Evolutionary conservation across 2,888 invertebrate species (phyloP).

Genomic region (Drosophila mercatorum): DNA sequence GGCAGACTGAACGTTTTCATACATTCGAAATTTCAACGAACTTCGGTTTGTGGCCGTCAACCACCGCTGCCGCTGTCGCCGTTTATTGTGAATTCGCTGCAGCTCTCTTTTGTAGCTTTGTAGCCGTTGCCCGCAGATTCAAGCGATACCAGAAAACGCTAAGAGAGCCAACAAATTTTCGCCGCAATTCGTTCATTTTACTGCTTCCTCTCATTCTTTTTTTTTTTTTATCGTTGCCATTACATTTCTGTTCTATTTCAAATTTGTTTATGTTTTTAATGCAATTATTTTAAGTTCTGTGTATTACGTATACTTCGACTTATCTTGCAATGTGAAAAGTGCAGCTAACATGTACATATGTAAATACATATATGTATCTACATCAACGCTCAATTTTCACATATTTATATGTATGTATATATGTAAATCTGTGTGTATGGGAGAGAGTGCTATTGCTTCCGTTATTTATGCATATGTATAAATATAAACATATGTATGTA

Average conservation of each 20-base stretch:
- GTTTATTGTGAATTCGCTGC: slow-evolving; percentile 51
- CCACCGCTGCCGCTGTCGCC: slow-evolving; percentile 53
- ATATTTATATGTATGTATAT: background rate
- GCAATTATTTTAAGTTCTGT: slow-evolving; percentile 19
- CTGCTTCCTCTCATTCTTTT: background rate
- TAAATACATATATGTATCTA: background rate
- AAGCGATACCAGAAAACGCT: slow-evolving; percentile 1
- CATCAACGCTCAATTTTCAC: slow-evolving; percentile 17
- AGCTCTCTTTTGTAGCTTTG: slow-evolving; percentile 58
- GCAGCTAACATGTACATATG: background rate
- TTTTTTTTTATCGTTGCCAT: no score
- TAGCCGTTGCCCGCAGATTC: slow-evolving; percentile 30
- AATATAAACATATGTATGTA: background rate
- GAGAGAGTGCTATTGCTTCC: slow-evolving; percentile 24
- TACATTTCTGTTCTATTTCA: no score
- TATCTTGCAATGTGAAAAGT: background rate
- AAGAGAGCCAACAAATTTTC: slow-evolving; percentile 28
- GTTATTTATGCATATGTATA: slow-evolving; percentile 23
- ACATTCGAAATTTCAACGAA: slow-evolving; percentile 76
- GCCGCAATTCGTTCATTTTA: slow-evolving; percentile 31
- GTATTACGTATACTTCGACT: slow-evolving; percentile 9
- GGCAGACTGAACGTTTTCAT: slow-evolving; percentile 77
- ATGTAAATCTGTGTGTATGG: background rate
- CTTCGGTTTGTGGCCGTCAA: slow-evolving; percentile 66
- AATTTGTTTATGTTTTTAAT: slow-evolving; percentile 25